Conservation (phyloP, 2,797 vertebrate genomes). For the Falco cherrug region DNA sequence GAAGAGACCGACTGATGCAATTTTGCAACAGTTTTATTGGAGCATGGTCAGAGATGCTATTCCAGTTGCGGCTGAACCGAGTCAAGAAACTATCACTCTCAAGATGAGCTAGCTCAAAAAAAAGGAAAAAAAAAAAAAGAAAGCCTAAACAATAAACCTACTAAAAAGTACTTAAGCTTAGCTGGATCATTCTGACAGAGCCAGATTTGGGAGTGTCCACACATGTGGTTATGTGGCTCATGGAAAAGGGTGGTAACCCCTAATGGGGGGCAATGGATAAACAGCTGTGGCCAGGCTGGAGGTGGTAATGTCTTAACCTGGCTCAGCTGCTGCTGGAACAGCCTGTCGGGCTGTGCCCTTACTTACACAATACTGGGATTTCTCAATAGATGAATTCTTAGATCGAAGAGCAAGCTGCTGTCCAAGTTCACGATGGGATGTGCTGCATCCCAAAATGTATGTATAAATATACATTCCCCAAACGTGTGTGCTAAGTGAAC, state of each 20-base stretch:
- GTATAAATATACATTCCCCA: constrained; percentile 53
- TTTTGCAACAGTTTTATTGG: constrained; percentile 18
- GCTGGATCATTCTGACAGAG: constrained; percentile 18
- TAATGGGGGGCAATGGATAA: constrained; percentile 54
- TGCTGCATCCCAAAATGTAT: constrained; percentile 36
- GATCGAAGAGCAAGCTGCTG: constrained; percentile 14
- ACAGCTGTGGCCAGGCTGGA: constrained; percentile 49
- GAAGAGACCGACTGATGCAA: background rate
- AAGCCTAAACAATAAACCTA: constrained; percentile 31
- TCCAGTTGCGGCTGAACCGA: constrained; percentile 27
- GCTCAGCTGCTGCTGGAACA: constrained; percentile 38
- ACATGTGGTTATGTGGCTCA: constrained; percentile 59
- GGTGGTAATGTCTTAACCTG: constrained; percentile 53
- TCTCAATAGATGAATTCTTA: constrained; percentile 26
- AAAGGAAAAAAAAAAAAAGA: background rate
- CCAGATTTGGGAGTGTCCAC: constrained; percentile 56
- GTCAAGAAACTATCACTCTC: constrained; percentile 39
- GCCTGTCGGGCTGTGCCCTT: background rate
- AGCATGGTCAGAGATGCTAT: background rate
- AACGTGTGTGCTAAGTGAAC: constrained; percentile 69
- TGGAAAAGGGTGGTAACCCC: constrained; percentile 67
- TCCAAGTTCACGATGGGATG: constrained; percentile 45
- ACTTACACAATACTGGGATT: constrained; percentile 35
- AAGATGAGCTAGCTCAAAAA: background rate
- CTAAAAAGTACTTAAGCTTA: background rate